These are phyloP conservation scores for Thumatha senex DNA, from an alignment of 2,888 invertebrate species.

Conservation along the genomic window DNA sequence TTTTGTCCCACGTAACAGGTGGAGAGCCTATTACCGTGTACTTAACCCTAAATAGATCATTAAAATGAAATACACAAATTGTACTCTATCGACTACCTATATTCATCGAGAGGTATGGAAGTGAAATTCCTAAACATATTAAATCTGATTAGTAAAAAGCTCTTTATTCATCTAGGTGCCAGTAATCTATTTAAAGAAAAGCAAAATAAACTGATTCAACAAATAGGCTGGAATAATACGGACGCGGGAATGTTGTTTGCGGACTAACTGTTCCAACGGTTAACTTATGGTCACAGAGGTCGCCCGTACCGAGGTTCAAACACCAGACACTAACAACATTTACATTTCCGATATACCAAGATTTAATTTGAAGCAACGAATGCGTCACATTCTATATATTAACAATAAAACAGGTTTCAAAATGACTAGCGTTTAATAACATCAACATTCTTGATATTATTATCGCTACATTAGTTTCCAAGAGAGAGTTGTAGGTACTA, in stretches of 20 bases:
- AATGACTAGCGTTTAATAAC: conserved; percentile 53
- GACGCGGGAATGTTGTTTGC: conserved; percentile 29
- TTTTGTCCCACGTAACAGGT: no score
- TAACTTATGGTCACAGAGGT: conserved; percentile 47
- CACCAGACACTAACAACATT: conserved; percentile 27
- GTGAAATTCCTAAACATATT: no score
- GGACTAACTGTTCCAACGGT: conserved; percentile 42
- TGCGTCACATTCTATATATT: conserved; percentile 29
- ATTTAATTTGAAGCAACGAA: conserved; percentile 28
- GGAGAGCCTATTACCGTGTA: no score
- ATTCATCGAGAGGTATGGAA: no score
- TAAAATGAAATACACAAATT: no score
- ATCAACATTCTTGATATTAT: conserved; percentile 55
- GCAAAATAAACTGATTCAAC: conserved; percentile 16
- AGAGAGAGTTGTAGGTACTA: conserved; percentile 38
- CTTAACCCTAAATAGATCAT: no score
- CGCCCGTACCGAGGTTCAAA: conserved; percentile 38
- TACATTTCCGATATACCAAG: conserved; percentile 27
- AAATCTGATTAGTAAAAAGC: no score
- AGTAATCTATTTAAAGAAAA: background rate
- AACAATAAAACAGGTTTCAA: conserved; percentile 40
- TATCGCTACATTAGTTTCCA: conserved; percentile 38
- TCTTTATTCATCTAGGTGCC: no score
- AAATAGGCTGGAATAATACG: conserved; percentile 42
- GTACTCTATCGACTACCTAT: no score